Base-by-base conservation (phyloP, 2,888 invertebrate genomes). In the Subacronicta megacephala region DNA sequence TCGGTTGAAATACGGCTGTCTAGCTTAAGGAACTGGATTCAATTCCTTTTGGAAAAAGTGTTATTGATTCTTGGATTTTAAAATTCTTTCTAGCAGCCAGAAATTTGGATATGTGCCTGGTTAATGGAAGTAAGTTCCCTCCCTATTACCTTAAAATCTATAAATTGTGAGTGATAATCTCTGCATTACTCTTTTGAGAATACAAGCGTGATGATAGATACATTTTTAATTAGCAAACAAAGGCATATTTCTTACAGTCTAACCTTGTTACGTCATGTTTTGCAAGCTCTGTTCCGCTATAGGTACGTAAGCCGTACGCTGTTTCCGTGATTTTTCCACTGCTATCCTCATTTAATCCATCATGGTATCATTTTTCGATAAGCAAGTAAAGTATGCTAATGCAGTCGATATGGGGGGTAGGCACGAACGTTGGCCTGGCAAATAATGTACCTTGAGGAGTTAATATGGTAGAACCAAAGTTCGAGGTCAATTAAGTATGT, bases 321-420 rank as follows among this genome's bases (percentile, higher is more conserved):
- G 35, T 51, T 56, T 62, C 70, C 70, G 43, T 23, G 43, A 51
- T 65, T 57, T 62, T 70, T 57, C 51, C 58, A 18, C 7, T 33
- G 20, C 43, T 50, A 20, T 31, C 53, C 7, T 26, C 10, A 18
- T 40, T 15, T 38, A 63, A 62, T 63, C 52, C 71, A 35, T 64
- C 41, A 63, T 37, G 26, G 49, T 63, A 36, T 47, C 43, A 38
- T 62, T 66, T 38, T 52, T 20, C 49, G 51, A 51, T 45, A 59
- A 56, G 52, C 44, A 35, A 47, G 37, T 43, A 36, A 50, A 3
- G 36, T 62, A 62, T 62, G 62, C 54, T 72, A 56, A 71, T 67
- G 31, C 40, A 7, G 16, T 33, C 47, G 43, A 51, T 57, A 65
- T 67, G 51, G 71, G 12, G 41, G 35, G 38, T 3, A 38, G 26